Evolutionary conservation across 1,140 invertebrate genomes (phyloP), one percentile per base, ranked within the genome.

Genomic region (Drosophila truncata): DNA sequence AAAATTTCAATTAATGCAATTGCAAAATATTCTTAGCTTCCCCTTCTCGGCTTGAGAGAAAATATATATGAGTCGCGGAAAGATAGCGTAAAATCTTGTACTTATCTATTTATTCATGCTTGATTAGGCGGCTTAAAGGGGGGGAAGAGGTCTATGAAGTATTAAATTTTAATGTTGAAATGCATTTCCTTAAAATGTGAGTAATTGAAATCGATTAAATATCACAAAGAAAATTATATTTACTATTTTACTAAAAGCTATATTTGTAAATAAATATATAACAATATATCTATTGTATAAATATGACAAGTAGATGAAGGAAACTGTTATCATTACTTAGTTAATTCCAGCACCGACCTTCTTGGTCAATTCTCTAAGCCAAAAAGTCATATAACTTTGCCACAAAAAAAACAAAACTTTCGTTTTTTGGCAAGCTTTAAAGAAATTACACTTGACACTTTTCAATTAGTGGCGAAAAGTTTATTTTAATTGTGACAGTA

Each of bases 401-500:
- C 46, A 41, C 16, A 33, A 27, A 31, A 47, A 33, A 29, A 39
- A 46, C n/a, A n/a, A 62, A 39, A 55, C 46, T 70, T 58, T 65
- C 29, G 7, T 9, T 62, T 80, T 80, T 71, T 58, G 79, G 52
- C 41, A 44, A 62, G 82, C 70, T 90, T 85, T 90, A 85, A 82
- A 82, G 85, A 77, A 85, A 90, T 79, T 85, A 85, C 64, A 90
- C 86, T 85, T 90, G 85, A 90, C 85, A 82, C 86, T 90, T 90
- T 90, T 90, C 85, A 90, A 90, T 91, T 90, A 90, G 85, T 85
- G 63, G 47, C 49, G 31, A 90, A 90, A 90, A 90, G 74, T 90
- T 90, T 85, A 75, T 85, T 90, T 90, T 90, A 90, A 90, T 90
- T 90, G 85, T 90, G 85, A 90, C 85, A 90, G 81, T 90, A 90